Conservation (phyloP, 2,797 vertebrate genomes). For the Pachyuromys duprasi region DNA sequence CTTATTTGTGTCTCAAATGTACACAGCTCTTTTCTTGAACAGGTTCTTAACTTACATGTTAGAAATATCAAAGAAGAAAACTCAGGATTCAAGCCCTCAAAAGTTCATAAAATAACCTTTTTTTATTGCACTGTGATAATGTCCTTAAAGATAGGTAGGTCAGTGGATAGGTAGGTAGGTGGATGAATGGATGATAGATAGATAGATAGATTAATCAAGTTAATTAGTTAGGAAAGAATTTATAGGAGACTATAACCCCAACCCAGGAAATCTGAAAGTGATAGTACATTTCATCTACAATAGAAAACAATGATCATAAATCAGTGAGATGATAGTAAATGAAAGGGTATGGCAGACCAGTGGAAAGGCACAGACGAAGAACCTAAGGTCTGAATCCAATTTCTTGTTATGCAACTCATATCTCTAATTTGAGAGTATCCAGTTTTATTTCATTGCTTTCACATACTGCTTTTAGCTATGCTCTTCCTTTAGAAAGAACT, state of each 20-base stretch:
- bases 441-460: not conserved
- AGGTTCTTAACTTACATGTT: too few relatives aligned
- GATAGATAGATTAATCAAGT: not conserved
- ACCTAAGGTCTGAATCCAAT: not conserved
- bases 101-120: too few relatives aligned
- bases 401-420: not conserved
- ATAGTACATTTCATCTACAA: not conserved
- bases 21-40: too few relatives aligned
- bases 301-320: not conserved
- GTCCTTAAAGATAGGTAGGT: too few relatives aligned
- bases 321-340: not conserved
- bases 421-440: not conserved
- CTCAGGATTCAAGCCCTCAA: too few relatives aligned
- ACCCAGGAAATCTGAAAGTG: not conserved
- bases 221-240: not conserved
- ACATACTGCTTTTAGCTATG: not conserved
- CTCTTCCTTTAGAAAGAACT: not conserved
- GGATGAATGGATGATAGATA: not conserved
- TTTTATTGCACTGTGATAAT: too few relatives aligned
- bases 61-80: too few relatives aligned
- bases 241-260: not conserved
- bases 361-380: not conserved
- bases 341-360: not conserved
- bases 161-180: not conserved
- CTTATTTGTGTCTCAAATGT: too few relatives aligned